Evolutionary conservation across 2,797 vertebrate species (phyloP).

Genomic region (Epinephelus awoara): DNA sequence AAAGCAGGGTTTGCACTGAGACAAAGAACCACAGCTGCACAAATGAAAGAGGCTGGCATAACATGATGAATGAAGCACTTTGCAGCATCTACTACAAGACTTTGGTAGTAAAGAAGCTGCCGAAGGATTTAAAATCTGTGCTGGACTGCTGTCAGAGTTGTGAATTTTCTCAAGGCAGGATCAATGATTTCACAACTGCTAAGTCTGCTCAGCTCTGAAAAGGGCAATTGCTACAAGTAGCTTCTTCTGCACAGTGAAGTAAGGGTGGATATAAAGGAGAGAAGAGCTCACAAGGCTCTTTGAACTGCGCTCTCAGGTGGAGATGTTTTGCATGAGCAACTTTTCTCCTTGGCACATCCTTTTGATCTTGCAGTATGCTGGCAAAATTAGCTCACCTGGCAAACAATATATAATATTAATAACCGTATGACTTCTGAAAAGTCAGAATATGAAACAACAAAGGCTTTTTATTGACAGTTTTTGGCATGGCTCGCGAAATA

Average conservation of each 20-base stretch:
- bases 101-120: background rate
- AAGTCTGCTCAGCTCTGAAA: background rate
- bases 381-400: background rate
- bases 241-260: slow-evolving; percentile 7
- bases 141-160: slow-evolving; percentile 22
- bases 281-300: slow-evolving; percentile 1
- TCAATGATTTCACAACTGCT: slow-evolving; percentile 15
- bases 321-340: slow-evolving; percentile 17
- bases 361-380: background rate
- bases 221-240: background rate
- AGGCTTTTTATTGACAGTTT: background rate
- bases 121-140: background rate
- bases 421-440: background rate
- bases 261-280: background rate
- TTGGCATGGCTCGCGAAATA: background rate
- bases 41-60: background rate
- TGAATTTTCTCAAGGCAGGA: slow-evolving; percentile 5
- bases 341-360: slow-evolving; percentile 2
- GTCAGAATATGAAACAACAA: slow-evolving; percentile 16
- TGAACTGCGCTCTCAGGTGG: slow-evolving; percentile 4
- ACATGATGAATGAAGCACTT: slow-evolving; percentile 11
- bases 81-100: background rate
- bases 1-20: background rate
- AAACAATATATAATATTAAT: background rate
- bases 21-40: background rate